Conservation (phyloP, 2,888 invertebrate genomes). For the Nomada goodeniana region DNA sequence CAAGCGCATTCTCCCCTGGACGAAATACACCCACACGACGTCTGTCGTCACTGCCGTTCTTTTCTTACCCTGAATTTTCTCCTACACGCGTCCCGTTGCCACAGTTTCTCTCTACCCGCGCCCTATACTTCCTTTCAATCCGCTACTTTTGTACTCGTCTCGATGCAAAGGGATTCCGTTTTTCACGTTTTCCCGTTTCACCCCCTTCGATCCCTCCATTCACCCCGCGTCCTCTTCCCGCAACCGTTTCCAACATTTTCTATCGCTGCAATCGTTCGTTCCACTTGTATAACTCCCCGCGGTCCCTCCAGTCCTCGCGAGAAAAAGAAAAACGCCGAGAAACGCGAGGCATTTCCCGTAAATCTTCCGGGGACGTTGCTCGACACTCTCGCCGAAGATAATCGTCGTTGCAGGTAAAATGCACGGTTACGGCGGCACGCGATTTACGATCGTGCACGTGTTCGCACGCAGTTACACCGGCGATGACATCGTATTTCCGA, state of each 20-base stretch:
- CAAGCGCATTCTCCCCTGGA: not conserved
- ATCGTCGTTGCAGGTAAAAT: slow-evolving; percentile 2
- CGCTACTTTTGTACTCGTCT: too few species aligned
- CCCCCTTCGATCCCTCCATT: not conserved
- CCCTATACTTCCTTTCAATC: too few species aligned
- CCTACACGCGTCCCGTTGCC: not conserved
- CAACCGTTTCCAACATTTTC: too few species aligned
- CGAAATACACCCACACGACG: not conserved
- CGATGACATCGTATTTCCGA: slow-evolving; percentile 31
- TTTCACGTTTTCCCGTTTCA: too few species aligned
- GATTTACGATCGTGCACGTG: slow-evolving; percentile 25
- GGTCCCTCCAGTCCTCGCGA: too few species aligned
- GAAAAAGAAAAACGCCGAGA: too few species aligned
- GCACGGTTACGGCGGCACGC: slow-evolving; percentile 6
- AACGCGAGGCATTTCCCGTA: slow-evolving; percentile 1
- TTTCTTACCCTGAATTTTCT: not conserved
- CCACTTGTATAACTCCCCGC: too few species aligned
- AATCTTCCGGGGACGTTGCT: slow-evolving; percentile 6
- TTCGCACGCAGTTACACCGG: slow-evolving; percentile 8
- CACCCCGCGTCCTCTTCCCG: not conserved
- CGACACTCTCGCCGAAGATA: not conserved
- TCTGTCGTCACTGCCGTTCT: not conserved
- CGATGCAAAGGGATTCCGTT: too few species aligned
- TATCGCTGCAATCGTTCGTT: too few species aligned
- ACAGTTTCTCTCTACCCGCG: too few species aligned